Conservation (phyloP, 2,888 invertebrate species). For the Calameuta filiformis region DNA sequence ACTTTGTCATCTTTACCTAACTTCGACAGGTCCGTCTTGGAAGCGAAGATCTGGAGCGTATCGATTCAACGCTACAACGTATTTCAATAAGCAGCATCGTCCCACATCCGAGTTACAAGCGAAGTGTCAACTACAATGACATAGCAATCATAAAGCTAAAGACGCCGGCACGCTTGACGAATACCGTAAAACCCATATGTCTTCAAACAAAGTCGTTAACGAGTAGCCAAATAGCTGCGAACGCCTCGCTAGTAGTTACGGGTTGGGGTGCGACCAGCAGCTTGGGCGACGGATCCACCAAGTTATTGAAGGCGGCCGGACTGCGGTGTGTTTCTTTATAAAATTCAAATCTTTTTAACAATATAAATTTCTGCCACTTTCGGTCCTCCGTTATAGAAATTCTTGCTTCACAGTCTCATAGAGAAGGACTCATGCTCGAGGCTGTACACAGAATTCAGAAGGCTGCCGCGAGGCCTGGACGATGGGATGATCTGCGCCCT, state of each 20-base stretch:
- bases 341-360: background rate
- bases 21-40: conserved; percentile 51
- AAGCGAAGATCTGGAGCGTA: conserved; percentile 35
- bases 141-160: conserved; percentile 49
- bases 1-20: background rate
- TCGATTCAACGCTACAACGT: conserved; percentile 33
- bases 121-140: conserved; percentile 48
- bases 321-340: conserved; percentile 39
- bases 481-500: conserved; percentile 49
- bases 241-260: conserved; percentile 42
- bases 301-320: conserved; percentile 47
- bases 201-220: conserved; percentile 46
- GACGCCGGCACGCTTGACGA: conserved; percentile 34
- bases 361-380: background rate
- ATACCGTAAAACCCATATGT: conserved; percentile 49
- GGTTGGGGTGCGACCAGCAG: conserved; percentile 52
- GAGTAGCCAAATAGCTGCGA: conserved; percentile 10
- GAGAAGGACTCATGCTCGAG: conserved; percentile 35
- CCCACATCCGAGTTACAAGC: conserved; percentile 49
- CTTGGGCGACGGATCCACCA: conserved; percentile 24
- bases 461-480: conserved; percentile 48
- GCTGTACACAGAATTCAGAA: conserved; percentile 32
- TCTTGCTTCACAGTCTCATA: conserved; percentile 36
- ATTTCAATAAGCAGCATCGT: conserved; percentile 41
- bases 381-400: background rate